Evolutionary conservation across 1,140 invertebrate genomes (phyloP).

Genomic region (Drosophila repletoides): DNA sequence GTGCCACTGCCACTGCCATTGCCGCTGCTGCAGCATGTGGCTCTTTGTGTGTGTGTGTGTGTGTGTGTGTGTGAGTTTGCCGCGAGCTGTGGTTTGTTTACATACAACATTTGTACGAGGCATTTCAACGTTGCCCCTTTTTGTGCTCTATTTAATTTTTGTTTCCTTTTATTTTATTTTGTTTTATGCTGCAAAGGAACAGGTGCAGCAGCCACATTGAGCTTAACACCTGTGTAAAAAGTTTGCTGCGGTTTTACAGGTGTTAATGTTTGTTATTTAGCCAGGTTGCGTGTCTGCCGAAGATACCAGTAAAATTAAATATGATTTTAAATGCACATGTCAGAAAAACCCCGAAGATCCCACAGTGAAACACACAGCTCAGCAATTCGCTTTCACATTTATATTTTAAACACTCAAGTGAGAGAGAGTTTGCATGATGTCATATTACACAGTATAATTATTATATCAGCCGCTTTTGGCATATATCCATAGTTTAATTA

Average conservation of each 20-base stretch:
- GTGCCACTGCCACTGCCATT: conserved; percentile 20
- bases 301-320: conserved; percentile 57
- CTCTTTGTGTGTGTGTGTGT: neutral
- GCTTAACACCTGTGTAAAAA: conserved; percentile 53
- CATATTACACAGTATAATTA: conserved; percentile 25
- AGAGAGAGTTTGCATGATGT: conserved; percentile 29
- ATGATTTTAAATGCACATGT: conserved; percentile 11
- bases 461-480: conserved; percentile 21
- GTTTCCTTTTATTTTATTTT: conserved; percentile 55
- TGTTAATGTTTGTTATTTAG: conserved; percentile 67
- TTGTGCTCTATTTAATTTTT: conserved; percentile 44
- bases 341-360: neutral
- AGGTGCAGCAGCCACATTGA: conserved; percentile 4
- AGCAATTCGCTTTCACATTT: conserved; percentile 65
- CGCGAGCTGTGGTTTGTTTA: conserved; percentile 60
- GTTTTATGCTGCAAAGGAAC: conserved; percentile 7
- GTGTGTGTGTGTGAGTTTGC: conserved; percentile 8
- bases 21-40: too few relatives aligned
- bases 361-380: neutral
- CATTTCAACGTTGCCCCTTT: conserved; percentile 55
- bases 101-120: conserved; percentile 70
- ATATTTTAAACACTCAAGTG: conserved; percentile 71
- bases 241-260: conserved; percentile 61
- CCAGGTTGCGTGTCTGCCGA: conserved; percentile 53
- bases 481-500: conserved; percentile 30